Evolutionary conservation across 2,888 invertebrate species (phyloP), one percentile per base, ranked within the genome.

Genomic region (Thereva unica): DNA sequence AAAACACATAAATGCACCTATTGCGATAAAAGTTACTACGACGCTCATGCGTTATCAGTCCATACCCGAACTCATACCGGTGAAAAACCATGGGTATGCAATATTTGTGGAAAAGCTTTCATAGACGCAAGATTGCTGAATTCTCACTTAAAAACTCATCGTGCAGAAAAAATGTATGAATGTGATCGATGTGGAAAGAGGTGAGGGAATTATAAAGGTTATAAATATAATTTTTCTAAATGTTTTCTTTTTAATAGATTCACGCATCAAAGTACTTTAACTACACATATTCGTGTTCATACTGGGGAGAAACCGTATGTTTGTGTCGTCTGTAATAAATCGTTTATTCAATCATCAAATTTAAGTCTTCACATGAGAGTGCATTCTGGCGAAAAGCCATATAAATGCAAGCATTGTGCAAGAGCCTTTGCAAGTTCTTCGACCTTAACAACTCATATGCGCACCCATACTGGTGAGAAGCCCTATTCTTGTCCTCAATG

Each of bases 301-400:
- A 86, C 87, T 0, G 86, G 86, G 5, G 86, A 86, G 74, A 81
- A 84, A 69, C 87, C 87, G 0, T 86, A 84, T 74, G 77, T 84
- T 9, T 87, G 86, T 73, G 78, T 82, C 8, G 74, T 80, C 4
- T 87, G 87, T 74, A 83, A 84, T 34, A 86, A 86, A 76, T 80
- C 82, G 1, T 87, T 86, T 75, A 85, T 86, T 70, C 86, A 87
- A 76, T 84, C 84, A 71, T 65, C 65, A 2, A 65, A 65, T 49
- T 55, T 65, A 41, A 65, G 49, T 50, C 35, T 56, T 0, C 82
- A 82, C 67, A 78, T 79, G 77, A 74, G 79, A 8, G 78, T 78
- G 65, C 82, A 82, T 69, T 80, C 81, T 0, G 69, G 72, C 7
- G 73, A 74, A 49, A 72, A 72, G 64, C 72, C 72, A 4, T 71